Conservation (phyloP, 2,888 invertebrate species). For the Perizoma flavofasciatum region DNA sequence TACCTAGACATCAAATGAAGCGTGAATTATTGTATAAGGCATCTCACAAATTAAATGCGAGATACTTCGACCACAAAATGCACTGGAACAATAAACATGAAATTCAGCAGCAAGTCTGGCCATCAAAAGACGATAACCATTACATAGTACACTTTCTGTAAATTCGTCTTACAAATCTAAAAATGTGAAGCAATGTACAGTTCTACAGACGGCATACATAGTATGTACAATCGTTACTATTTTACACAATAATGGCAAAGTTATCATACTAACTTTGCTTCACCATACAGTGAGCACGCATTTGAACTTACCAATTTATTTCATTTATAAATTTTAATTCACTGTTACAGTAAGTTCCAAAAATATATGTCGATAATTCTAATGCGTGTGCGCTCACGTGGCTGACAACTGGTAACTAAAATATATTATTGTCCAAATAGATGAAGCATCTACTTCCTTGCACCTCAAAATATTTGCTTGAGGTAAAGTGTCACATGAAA, state of each 20-base stretch:
- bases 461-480: constrained; percentile 38
- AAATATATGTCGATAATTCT: constrained; percentile 33
- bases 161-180: constrained; percentile 68
- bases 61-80: constrained; percentile 16
- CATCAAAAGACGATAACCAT: constrained; percentile 43
- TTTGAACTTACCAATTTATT: constrained; percentile 39
- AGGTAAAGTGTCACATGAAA: constrained; percentile 35
- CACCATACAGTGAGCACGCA: constrained; percentile 52
- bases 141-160: constrained; percentile 56
- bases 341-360: constrained; percentile 23
- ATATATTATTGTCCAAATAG: constrained; percentile 66
- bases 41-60: neutral
- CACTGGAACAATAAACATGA: constrained; percentile 11
- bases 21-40: neutral
- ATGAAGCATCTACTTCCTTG: constrained; percentile 41
- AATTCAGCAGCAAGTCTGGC: constrained; percentile 16
- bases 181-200: constrained; percentile 74
- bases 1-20: constrained; percentile 12
- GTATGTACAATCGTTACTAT: constrained; percentile 79
- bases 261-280: constrained; percentile 53
- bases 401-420: constrained; percentile 68
- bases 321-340: constrained; percentile 24
- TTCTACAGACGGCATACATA: constrained; percentile 78
- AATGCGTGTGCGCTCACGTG: constrained; percentile 50
- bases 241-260: constrained; percentile 71